Evolutionary conservation across 53 echinoderm and acorn worm genomes (phyloP), one percentile per base, ranked within the genome.

Genomic region (Holothuria scabra): DNA sequence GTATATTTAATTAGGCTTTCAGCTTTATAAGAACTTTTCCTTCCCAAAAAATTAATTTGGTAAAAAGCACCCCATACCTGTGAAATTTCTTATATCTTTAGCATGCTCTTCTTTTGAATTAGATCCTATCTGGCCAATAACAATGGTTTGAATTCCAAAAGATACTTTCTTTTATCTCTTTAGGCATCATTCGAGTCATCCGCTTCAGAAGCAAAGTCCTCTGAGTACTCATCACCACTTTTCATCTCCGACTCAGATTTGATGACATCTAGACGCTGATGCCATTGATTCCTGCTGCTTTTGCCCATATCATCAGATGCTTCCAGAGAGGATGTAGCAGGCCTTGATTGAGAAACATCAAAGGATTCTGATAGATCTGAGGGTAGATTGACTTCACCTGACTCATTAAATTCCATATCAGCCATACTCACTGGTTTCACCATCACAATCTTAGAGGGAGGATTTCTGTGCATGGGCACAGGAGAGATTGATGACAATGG

Each of bases 221-320:
- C 90, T 10, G 93, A 90, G 55, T 93, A 93, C 28, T 79, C 66
- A 83, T 79, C 67, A 38, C 70, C 70, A 35, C 44, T 61, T 21
- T 46, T 82, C 35, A 57, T 71, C 55, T 82, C 82, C 21, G 71
- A 25, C 16, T 87, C 87, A 12, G 71, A 87, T 74, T 68, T 82
- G 44, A 82, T 87, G 49, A 82, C 72, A 23, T 69, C 87, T 5
- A 82, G 60, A 60, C 87, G 81, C 46, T 68, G 31, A 72, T 72
- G 46, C 10, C 21, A 25, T 35, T 67, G 67, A 67, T 67, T 26
- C 44, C 21, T 30, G 22, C 21, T 11, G 20, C 34, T 33, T 22
- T 48, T 72, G 13, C 25, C 19, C 46, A 19, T 48, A 8, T 72
- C 72, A 46, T 72, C 46, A 8, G 72, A 72, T 19, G 72, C 25